Evolutionary conservation across 2,113 vertebrate species (phyloP).

Genomic region (Syrrhaptes paradoxus): DNA sequence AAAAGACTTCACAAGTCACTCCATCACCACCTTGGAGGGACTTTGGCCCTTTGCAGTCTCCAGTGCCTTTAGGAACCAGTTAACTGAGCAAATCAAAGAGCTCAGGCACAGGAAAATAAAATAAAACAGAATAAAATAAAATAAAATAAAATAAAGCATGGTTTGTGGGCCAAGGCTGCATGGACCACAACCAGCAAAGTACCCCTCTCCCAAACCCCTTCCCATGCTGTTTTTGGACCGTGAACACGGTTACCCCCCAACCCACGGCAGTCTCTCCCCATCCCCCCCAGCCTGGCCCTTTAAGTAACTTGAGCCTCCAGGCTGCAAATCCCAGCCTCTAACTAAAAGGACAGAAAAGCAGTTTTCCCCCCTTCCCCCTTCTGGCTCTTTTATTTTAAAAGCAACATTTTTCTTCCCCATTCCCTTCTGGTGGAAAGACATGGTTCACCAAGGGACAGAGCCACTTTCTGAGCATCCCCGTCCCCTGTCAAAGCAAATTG

Average conservation of each 20-base stretch:
- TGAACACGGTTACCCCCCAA: fast-evolving
- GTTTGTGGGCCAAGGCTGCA: background rate
- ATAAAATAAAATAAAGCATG: too few relatives aligned
- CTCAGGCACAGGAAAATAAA: background rate
- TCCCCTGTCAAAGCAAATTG: background rate
- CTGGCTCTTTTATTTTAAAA: background rate
- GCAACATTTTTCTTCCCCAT: background rate
- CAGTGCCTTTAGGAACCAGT: background rate
- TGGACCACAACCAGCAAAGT: background rate
- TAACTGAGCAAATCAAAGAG: background rate
- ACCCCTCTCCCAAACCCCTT: background rate
- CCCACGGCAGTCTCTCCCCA: fast-evolving
- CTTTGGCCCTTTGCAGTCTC: background rate
- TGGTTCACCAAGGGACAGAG: background rate
- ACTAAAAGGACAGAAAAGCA: background rate
- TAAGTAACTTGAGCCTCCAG: background rate
- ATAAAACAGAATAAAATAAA: too few relatives aligned
- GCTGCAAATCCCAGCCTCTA: background rate
- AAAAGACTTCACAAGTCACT: background rate
- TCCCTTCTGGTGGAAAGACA: background rate
- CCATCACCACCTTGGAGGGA: background rate
- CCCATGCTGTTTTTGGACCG: fast-evolving
- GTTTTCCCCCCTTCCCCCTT: background rate
- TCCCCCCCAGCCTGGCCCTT: background rate
- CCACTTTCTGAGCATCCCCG: background rate